Evolutionary conservation across 2,888 invertebrate genomes (phyloP), one percentile per base, ranked within the genome.

Genomic region (Melipona beecheii): DNA sequence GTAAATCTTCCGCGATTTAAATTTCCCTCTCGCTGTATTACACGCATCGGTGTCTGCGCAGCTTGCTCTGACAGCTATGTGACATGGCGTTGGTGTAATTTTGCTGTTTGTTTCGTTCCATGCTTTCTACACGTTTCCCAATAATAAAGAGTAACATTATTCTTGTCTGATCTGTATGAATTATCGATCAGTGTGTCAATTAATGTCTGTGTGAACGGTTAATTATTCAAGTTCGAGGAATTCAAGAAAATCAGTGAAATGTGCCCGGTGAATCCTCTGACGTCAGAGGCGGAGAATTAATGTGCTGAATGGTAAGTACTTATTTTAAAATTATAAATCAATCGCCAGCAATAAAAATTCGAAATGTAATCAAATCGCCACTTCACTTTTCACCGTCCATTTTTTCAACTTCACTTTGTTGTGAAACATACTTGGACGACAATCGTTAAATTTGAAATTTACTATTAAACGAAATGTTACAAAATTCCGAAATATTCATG

Each of bases 241-340:
- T 60, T 21, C 19, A 64, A 62, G 50, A 58, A n/a, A 58, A 56
- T 75, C 19, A 64, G 68, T 78, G 84, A 84, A 78, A 84, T 84
- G 84, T 78, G 71, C 84, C 66, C 78, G 84, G 84, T 84, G 62
- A 43, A 71, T 49, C 71, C 84, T 84, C 78, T 84, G 84, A 84
- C 84, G 84, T 78, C 84, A 83, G 78, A 84, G 84, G 77, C 65
- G 62, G 49, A 83, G 69, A 75, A 81, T 74, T 84, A 88, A 81
- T 74, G 83, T 84, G 79, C 90, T 84, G 86, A 88, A 89, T 89
- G 89, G 89, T 89, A 90, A 90, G 90, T 88, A 88, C 79, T 68
- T 74, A 84, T 21, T 69, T 49, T 43, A 31, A 69, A 68, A 54
- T 24, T 21, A 31, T 21, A 31, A 56, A 15, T 2, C 3, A 21